Base-by-base conservation (phyloP, 2,888 invertebrate species). In the Rapana venosa region DNA sequence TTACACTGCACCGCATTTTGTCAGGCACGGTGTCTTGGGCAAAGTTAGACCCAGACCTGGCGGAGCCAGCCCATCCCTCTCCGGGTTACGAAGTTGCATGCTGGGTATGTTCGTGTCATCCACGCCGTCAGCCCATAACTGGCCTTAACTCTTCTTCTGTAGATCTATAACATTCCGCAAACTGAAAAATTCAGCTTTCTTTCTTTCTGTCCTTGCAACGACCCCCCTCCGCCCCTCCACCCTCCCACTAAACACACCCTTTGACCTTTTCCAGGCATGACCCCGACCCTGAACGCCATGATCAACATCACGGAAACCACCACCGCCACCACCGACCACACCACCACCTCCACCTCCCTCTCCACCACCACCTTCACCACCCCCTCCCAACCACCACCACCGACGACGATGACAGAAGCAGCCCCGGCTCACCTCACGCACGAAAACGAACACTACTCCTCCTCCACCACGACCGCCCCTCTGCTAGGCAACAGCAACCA, bases 251-350 rank as follows among this genome's bases (percentile, higher is more conserved):
- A 74, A 11, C 61, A 61, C 17, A 32, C 4, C 32, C 22, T 11
- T 83, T 47, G 47, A 13, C 79, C 32, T 17, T 26, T 84, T 77
- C n/a, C 58, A 89, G 89, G 89, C 32, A 89, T 97, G 88, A 97
- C 97, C 92, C 97, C 97, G 47, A 97, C 97, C 91, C 95, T 97
- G 83, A 97, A 97, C 94, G 96, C 96, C 22, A 96, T 95, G 90
- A 93, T 93, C 91, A 94, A 94, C 91, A 84, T 92, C 84, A 91
- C 91, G 36, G 89, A 93, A 20, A 61, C 88, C 22, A 91, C 91
- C 91, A 92, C 91, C 93, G 90, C 91, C 90, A 47, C 70, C 56
- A 77, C 87, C 26, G 36, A 36, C 15, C 32, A 26, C n/a, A 32
- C n/a, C 56, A 32, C 22, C 22, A 70, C 88, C 26, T 90, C 90